phyloP scores from a whole-genome alignment of 2,113 vertebrate genomes.

The Lethenteron reissneri region DNA sequence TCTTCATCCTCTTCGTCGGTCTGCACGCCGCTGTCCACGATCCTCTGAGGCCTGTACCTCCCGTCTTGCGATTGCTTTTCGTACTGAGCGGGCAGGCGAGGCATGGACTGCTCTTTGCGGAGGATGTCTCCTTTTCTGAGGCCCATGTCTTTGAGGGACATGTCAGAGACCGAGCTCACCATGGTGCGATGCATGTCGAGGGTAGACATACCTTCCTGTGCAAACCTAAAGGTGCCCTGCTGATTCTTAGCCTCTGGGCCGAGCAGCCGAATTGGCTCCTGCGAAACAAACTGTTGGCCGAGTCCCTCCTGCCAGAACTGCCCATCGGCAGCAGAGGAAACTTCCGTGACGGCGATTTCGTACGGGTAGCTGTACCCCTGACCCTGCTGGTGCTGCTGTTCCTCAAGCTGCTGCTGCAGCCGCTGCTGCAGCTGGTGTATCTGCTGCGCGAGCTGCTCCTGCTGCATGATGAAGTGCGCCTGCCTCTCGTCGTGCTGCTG shows the following conservation, averaged over 20 bases:
- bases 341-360: no score
- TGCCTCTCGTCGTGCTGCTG: constrained; percentile 90
- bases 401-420: constrained; percentile 76
- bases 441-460: constrained; percentile 74
- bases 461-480: constrained; percentile 79
- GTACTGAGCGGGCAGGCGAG: constrained; percentile 30
- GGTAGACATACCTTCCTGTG: no score
- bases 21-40: constrained; percentile 70
- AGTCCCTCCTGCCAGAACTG: no score
- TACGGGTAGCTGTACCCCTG: constrained; percentile 7
- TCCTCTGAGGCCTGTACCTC: constrained; percentile 37
- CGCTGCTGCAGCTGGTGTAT: constrained; percentile 75
- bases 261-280: no score
- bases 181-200: constrained; percentile 12
- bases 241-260: no score
- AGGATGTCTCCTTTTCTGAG: constrained; percentile 35
- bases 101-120: constrained; percentile 36
- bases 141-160: constrained; percentile 38
- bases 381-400: constrained; percentile 73
- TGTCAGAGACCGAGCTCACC: constrained; percentile 39
- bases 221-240: no score
- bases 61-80: constrained; percentile 29
- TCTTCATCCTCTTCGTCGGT: constrained; percentile 76
- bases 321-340: no score
- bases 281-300: no score